Evolutionary conservation across 1,140 invertebrate genomes (phyloP), one percentile per base, ranked within the genome.

Genomic region (Calosoma granatense): DNA sequence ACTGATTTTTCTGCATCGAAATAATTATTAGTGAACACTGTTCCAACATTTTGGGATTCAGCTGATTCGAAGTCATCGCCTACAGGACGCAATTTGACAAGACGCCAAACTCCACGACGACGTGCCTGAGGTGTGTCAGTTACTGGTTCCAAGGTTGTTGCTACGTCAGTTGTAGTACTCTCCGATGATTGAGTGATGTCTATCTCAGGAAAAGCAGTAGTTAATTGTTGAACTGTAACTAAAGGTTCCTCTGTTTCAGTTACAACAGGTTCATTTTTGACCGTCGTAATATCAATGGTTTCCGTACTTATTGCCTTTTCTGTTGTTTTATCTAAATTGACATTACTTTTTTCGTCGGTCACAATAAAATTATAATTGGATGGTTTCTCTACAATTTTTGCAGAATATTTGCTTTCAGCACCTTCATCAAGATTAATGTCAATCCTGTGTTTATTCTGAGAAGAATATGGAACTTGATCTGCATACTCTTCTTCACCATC

Each of bases 101-200:
- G 76, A 62, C 81, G 82, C 82, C 83, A 86, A 65, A 78, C 79
- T 20, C 83, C 83, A 57, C 80, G 76, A 30, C 79, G 77, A 20
- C 71, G 69, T 21, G 61, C 61, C 61, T 67, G 74, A 66, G 58
- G 66, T 58, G 23, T 70, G 60, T 41, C 70, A 63, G 55, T 56
- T 54, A 53, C 53, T 9, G 41, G 3, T 14, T 52, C 20, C 56
- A 55, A 41, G 19, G 51, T 51, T 39, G 54, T 47, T 19, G 54
- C 20, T 19, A 41, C 20, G 14, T 53, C 39, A n/a, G n/a, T 20
- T n/a, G 21, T 55, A 54, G 47, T 41, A 56, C 53, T 19, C 54
- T 52, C 23, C 39, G 20, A 54, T 61, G 39, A 52, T 63, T 59
- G 11, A 22, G 15, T 39, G 55, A 14, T 36, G 30, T 47, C 41